phyloP scores from a whole-genome alignment of 1,140 invertebrate species.

The Oedothorax gibbosus region DNA sequence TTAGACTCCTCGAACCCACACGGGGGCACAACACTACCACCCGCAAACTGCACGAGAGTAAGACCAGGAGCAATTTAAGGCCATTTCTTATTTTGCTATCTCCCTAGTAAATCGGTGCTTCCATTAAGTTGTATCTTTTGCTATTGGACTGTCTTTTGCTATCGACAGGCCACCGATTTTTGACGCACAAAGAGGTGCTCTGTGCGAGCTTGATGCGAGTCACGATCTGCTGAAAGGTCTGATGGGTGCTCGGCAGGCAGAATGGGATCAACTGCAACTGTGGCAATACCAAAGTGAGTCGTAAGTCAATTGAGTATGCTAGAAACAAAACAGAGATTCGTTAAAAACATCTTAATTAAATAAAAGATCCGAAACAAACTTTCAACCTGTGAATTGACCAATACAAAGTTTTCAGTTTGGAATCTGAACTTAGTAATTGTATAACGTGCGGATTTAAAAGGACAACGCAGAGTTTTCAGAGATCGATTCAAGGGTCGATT shows the following conservation, averaged over 20 bases:
- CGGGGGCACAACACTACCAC: constrained; percentile 9
- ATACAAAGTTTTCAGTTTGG: no score
- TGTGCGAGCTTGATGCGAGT: constrained; percentile 6
- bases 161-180: constrained; percentile 6
- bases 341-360: no score
- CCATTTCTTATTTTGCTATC: constrained; percentile 20
- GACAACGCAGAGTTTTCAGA: no score
- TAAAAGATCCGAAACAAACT: no score
- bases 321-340: no score
- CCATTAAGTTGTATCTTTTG: constrained; percentile 21
- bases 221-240: constrained; percentile 35
- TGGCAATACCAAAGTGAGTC: background rate
- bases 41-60: no score
- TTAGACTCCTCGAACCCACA: constrained; percentile 23
- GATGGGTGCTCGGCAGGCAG: background rate
- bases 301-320: no score
- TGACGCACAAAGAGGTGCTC: constrained; percentile 23
- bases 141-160: constrained; percentile 5
- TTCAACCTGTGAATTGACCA: no score
- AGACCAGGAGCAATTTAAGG: constrained; percentile 4
- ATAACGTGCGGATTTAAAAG: no score
- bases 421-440: no score
- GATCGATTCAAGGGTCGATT: no score
- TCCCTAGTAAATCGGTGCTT: background rate
- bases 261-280: background rate